Percentiles rank a stretch among this genome's conserved stretches.
These are phyloP conservation scores for Redunca redunca DNA, from an alignment of 2,113 vertebrate species.

Conservation along the genomic window DNA sequence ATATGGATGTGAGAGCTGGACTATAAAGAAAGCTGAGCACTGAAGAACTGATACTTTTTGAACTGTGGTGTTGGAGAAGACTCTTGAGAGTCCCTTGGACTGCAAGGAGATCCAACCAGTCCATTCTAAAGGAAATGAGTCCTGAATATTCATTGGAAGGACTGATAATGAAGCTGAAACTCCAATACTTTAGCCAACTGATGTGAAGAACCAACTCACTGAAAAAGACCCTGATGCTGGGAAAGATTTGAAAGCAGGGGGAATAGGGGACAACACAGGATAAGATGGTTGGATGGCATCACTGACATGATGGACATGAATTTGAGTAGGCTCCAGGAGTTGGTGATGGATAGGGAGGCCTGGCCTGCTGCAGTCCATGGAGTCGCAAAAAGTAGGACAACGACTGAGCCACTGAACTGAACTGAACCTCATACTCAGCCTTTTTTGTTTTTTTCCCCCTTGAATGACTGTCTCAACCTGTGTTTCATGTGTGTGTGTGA, in stretches of 20 bases:
- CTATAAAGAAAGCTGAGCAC: neutral
- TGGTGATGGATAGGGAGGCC: neutral
- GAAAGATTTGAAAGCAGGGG: neutral
- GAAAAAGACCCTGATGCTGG: neutral
- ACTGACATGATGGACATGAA: neutral
- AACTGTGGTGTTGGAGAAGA: neutral
- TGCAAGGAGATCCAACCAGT: neutral
- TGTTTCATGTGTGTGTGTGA: too few relatives aligned
- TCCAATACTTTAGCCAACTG: neutral
- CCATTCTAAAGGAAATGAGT: neutral
- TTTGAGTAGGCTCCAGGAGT: neutral
- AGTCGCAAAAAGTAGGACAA: neutral
- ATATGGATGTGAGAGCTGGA: neutral
- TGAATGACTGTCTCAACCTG: neutral
- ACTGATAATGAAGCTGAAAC: neutral
- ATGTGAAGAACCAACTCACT: neutral
- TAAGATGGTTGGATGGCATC: neutral
- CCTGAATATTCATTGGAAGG: neutral
- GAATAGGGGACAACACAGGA: neutral
- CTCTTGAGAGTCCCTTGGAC: neutral
- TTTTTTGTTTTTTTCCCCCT: neutral
- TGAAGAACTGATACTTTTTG: neutral
- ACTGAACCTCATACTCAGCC: neutral
- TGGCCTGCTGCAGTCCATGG: neutral
- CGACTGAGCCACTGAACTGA: neutral